Base-by-base conservation (phyloP, 2,888 invertebrate species). In the Hipparchia sbordonii region DNA sequence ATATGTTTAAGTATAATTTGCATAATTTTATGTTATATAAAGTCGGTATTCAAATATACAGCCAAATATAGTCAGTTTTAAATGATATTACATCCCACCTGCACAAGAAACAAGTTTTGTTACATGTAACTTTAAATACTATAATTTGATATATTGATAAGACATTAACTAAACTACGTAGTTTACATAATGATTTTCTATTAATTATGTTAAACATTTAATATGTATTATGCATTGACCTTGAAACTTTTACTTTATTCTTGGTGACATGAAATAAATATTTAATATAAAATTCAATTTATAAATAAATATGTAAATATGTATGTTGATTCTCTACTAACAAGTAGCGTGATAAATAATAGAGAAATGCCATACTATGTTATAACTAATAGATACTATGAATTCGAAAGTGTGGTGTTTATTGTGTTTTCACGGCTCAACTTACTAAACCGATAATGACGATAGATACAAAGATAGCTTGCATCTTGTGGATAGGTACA, bases 171-270 rank as follows among this genome's bases (percentile, higher is more conserved):
- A 46, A 62, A 62, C 46, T 61, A 12, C 6, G 51, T 66, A 54
- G 54, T 67, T 54, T 57, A 45, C 56, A 67, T 56, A 67, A 67
- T 67, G 13, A 67, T 56, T 67, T 39, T 57, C 46, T 67, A 56
- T 67, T 56, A 67, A 45, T 52, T 54, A 52, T 65, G 39, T 51
- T 48, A 33, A 65, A 65, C 51, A 39, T 10, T 13, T 51, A 6
- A 12, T 12, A 9, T 10, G 12, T 12, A 63, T 51, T 63, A 54
- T 33, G 54, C 23, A n/a, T 54, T 66, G 54, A 66, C 66, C 67
- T 46, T 56, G 56, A 67, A n/a, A 66, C 39, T 13, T 2, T n/a
- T 46, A 23, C 23, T 46, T 62, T 48, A 48, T 48, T 48, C 48
- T 48, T 48, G 6, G 51, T 48, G 13, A 8, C 51, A 46, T 5